Conservation (phyloP, 1,140 invertebrate genomes). For the Ostrea denselamellosa region DNA sequence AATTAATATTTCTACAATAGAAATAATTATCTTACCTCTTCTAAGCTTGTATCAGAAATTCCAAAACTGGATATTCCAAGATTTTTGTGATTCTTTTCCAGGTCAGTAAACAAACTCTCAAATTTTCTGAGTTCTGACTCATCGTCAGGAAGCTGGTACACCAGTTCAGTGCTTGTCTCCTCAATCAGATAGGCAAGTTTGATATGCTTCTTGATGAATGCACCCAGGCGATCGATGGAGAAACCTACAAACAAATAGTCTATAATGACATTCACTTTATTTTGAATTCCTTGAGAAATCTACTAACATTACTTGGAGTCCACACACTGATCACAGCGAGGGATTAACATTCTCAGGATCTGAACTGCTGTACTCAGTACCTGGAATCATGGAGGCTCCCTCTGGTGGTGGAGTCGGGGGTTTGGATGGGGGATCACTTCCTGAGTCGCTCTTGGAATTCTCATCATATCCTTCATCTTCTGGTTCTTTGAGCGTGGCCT, state of each 20-base stretch:
- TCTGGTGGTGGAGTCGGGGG: conserved; percentile 48
- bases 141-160: conserved; percentile 80
- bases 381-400: conserved; percentile 59
- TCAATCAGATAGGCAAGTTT: conserved; percentile 80
- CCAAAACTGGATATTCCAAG: conserved; percentile 82
- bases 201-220: conserved; percentile 81
- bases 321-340: too few relatives aligned
- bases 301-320: too few relatives aligned
- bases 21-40: conserved; percentile 76
- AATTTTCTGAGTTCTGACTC: conserved; percentile 71
- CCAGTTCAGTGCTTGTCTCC: conserved; percentile 80
- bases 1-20: not conserved
- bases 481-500: conserved; percentile 27
- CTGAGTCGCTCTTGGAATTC: conserved; percentile 58
- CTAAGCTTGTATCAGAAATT: conserved; percentile 83
- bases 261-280: too few relatives aligned
- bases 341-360: too few relatives aligned
- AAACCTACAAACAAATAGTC: conserved; percentile 58
- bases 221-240: conserved; percentile 76
- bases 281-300: too few relatives aligned
- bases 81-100: conserved; percentile 79
- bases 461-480: conserved; percentile 73
- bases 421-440: conserved; percentile 48
- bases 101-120: conserved; percentile 78
- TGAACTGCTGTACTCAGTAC: conserved; percentile 37